Evolutionary conservation across 1,140 invertebrate genomes (phyloP), one percentile per base, ranked within the genome.

Genomic region (Lepidurus couesii): DNA sequence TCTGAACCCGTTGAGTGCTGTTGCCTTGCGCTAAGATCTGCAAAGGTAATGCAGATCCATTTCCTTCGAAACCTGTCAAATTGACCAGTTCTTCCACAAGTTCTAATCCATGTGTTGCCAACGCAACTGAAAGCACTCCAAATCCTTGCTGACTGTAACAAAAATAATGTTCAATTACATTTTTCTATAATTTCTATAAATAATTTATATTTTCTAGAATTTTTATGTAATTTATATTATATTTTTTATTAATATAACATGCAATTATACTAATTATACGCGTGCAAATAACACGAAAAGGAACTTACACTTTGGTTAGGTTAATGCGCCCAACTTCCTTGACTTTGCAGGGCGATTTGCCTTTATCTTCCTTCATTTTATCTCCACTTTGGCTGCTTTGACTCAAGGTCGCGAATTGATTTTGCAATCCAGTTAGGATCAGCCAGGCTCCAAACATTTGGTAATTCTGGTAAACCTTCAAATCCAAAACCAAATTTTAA

Each of bases 401-500:
- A 82, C 88, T 89, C 77, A 88, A 89, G 1, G 87, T 86, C 6
- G 87, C 86, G 34, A 91, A 82, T 81, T 90, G 89, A 45, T 88
- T 88, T 84, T 97, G 94, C n/a, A 97, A 86, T 10, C 95, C 95
- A 77, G 91, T 91, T 21, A 95, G 88, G 16, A 96, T 84, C 42
- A 96, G 87, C 95, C 95, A 97, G 0, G 92, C 91, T 9, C 93
- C 94, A 81, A 95, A 90, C 84, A 95, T 89, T 74, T 95, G 86
- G 83, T 96, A 91, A 86, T 97, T 97, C 87, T 97, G 95, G 80
- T 93, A 90, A 80, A 93, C 89, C 90, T 93, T 84, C 13, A 83
- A 85, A 82, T 80, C 79, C 79, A 43, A 77, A 26, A 78, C 44
- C 44, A 21, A 53, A 65, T 13, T 80, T 74, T 77, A 80, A 10